These are phyloP conservation scores for Operophtera brumata DNA, from an alignment of 2,888 invertebrate genomes.

Conservation along the genomic window DNA sequence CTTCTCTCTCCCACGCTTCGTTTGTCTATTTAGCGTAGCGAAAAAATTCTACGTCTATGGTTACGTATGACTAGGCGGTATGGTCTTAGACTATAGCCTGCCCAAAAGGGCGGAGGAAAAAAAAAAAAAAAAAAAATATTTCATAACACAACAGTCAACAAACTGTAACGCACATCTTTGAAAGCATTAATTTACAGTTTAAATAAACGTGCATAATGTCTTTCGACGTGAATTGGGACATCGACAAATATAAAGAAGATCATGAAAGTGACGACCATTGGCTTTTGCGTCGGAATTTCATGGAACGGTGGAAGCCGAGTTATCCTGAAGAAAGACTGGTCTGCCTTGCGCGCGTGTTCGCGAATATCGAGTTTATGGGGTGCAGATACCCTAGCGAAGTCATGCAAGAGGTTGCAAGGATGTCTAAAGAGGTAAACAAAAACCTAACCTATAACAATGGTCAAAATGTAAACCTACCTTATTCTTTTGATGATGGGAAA, in stretches of 20 bases:
- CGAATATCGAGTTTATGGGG: constrained; percentile 83
- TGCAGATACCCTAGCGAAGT: constrained; percentile 81
- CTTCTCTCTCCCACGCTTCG: too few relatives aligned
- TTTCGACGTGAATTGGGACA: constrained; percentile 82
- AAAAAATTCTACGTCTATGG: too few relatives aligned
- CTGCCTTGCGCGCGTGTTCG: constrained; percentile 83
- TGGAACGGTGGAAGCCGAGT: constrained; percentile 86
- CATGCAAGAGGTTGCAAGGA: constrained; percentile 76
- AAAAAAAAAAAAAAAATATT: too few relatives aligned
- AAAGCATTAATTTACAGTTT: too few relatives aligned
- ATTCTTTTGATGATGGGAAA: neutral
- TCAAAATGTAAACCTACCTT: neutral
- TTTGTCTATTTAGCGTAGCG: too few relatives aligned
- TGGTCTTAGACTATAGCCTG: too few relatives aligned
- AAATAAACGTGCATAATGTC: constrained; percentile 52
- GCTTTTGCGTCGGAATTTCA: constrained; percentile 89
- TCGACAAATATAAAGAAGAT: constrained; percentile 86
- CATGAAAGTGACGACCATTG: constrained; percentile 96
- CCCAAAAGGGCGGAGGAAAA: too few relatives aligned
- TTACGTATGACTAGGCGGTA: too few relatives aligned
- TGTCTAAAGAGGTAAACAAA: constrained; percentile 76
- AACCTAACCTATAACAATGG: constrained; percentile 4
- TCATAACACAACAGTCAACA: too few relatives aligned
- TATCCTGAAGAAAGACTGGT: constrained; percentile 80
- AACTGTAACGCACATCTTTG: too few relatives aligned